A percentile compares a stretch with the other conserved stretches of the same genome.
phyloP scores from a whole-genome alignment of 1,140 invertebrate genomes.

The Cherax destructor region DNA sequence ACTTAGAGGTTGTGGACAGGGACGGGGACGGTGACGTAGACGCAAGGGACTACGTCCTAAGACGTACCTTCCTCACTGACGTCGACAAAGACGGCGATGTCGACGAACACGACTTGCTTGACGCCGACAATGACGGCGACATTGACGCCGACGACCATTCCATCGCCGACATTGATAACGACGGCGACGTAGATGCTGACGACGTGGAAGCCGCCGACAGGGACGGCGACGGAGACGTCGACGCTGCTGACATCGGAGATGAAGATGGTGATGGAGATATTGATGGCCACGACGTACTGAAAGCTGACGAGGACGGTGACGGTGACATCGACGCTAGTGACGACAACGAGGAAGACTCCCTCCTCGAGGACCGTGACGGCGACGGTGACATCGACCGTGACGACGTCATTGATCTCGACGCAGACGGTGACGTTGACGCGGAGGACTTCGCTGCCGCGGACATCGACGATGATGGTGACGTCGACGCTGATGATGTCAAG shows the following conservation, averaged over 20 bases:
- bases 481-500: conserved; percentile 58
- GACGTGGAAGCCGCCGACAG: conserved; percentile 54
- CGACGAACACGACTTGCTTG: conserved; percentile 48
- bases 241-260: conserved; percentile 47
- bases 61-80: conserved; percentile 47
- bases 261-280: conserved; percentile 60
- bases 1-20: conserved; percentile 50
- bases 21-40: conserved; percentile 70
- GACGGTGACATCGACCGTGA: conserved; percentile 59
- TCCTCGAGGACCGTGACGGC: conserved; percentile 58
- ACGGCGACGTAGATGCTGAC: conserved; percentile 64
- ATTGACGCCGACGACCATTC: conserved; percentile 55
- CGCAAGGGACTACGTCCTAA: conserved; percentile 38
- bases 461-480: conserved; percentile 66
- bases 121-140: conserved; percentile 59
- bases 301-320: conserved; percentile 64
- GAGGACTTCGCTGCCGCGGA: conserved; percentile 62
- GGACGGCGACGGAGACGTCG: conserved; percentile 65
- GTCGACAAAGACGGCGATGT: conserved; percentile 63
- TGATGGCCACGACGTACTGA: conserved; percentile 51
- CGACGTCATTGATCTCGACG: conserved; percentile 47
- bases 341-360: conserved; percentile 26
- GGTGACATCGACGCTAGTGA: conserved; percentile 67
- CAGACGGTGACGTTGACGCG: conserved; percentile 57
- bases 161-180: conserved; percentile 67